These are phyloP conservation scores for Tolmerus cingulatus DNA, from an alignment of 2,888 invertebrate species.

Conservation along the genomic window DNA sequence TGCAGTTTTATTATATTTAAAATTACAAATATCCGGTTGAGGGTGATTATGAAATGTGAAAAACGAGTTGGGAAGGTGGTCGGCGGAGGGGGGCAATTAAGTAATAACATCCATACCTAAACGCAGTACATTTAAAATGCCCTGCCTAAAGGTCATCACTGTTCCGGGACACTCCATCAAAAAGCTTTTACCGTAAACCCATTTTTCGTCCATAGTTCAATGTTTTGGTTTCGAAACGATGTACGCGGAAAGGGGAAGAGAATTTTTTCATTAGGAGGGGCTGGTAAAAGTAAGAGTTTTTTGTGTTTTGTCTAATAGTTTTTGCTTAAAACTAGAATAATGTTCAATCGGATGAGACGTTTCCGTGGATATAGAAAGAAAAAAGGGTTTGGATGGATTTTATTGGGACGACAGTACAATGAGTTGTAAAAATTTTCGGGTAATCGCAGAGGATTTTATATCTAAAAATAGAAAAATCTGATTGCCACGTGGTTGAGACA, in stretches of 20 bases:
- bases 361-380: neutral
- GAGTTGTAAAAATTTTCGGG: no score
- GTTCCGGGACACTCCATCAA: neutral
- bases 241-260: neutral
- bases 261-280: no score
- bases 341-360: neutral
- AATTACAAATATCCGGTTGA: no score
- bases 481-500: no score
- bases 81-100: neutral
- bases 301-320: neutral
- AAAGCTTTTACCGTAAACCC: neutral
- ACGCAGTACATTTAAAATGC: neutral
- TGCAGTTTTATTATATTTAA: no score
- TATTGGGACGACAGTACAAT: no score
- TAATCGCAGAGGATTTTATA: no score
- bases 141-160: neutral
- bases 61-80: no score
- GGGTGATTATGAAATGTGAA: no score
- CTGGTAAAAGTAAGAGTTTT: neutral
- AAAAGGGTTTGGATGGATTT: neutral
- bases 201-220: neutral
- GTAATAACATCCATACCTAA: neutral
- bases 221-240: neutral
- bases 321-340: neutral
- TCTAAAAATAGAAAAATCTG: no score